A percentile compares a stretch with the other conserved stretches of the same genome.
Evolutionary conservation across 1,140 invertebrate species (phyloP).

Genomic region (Druon quercuslanigerum): DNA sequence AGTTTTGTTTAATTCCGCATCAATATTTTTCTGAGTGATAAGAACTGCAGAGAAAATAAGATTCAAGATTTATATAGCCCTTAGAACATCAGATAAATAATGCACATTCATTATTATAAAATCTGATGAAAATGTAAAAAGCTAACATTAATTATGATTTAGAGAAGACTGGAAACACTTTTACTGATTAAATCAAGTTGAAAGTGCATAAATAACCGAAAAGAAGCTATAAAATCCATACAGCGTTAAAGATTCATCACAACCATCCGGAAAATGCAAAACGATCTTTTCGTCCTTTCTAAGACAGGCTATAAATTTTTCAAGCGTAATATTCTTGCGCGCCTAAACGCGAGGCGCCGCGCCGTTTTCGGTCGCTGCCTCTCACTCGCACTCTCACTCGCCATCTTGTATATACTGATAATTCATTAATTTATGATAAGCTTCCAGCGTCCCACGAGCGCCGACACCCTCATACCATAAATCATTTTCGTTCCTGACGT

Average conservation of each 20-base stretch:
- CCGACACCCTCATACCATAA: slow-evolving; percentile 60
- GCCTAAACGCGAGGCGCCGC: slow-evolving; percentile 49
- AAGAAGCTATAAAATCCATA: slow-evolving; percentile 29
- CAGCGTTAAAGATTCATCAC: slow-evolving; percentile 30
- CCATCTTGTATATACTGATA: slow-evolving; percentile 42
- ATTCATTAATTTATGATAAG: slow-evolving; percentile 69
- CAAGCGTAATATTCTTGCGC: slow-evolving; percentile 53
- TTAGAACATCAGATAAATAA: no score
- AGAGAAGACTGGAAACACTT: neutral
- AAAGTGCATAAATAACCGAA: slow-evolving; percentile 4
- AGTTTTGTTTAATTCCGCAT: no score
- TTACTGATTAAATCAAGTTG: slow-evolving; percentile 26
- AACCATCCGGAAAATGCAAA: slow-evolving; percentile 46
- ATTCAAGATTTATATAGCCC: no score
- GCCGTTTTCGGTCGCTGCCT: slow-evolving; percentile 51
- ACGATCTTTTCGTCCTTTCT: slow-evolving; percentile 55
- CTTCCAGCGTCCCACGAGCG: slow-evolving; percentile 57
- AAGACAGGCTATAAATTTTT: slow-evolving; percentile 56
- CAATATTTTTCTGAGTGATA: no score
- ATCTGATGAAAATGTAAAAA: no score
- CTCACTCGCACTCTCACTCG: slow-evolving; percentile 37
- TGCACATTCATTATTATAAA: no score
- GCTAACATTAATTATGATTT: neutral
- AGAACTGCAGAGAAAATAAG: no score
- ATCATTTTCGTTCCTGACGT: slow-evolving; percentile 67